Evolutionary conservation across 2,888 invertebrate species (phyloP).

Genomic region (Quadroppia sp.): DNA sequence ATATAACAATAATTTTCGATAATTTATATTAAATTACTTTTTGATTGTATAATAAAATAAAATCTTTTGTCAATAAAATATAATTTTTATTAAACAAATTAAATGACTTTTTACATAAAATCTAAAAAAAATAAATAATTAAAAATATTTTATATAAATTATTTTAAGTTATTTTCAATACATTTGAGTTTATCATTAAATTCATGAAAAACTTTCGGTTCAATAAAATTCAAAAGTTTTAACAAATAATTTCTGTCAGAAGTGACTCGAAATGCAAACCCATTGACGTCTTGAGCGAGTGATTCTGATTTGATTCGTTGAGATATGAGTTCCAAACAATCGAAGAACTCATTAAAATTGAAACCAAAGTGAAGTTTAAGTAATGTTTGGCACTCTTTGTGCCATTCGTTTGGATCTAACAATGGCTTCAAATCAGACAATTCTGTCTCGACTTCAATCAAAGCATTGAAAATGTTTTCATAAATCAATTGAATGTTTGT

Average conservation of each 20-base stretch:
- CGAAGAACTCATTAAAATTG: conserved; percentile 34
- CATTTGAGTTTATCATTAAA: neutral
- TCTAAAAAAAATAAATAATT: too few species aligned
- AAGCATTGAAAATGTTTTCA: conserved; percentile 62
- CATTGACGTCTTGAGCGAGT: neutral
- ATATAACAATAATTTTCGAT: too few species aligned
- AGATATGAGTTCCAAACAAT: conserved; percentile 8
- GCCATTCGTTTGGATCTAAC: conserved; percentile 23
- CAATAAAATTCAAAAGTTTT: neutral
- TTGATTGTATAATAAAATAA: too few species aligned
- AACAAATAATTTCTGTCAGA: neutral
- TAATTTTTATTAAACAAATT: too few species aligned
- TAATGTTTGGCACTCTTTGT: conserved; percentile 24
- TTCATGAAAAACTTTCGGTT: neutral
- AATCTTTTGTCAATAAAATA: too few species aligned
- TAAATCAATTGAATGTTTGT: conserved; percentile 74
- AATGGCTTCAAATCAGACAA: conserved; percentile 60
- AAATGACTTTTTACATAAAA: too few species aligned
- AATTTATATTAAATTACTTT: too few species aligned
- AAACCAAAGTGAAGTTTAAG: conserved; percentile 38
- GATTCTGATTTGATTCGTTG: conserved; percentile 1
- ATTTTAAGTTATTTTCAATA: neutral
- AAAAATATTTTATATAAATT: too few species aligned
- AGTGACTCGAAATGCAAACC: neutral
- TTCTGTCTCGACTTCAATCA: conserved; percentile 68